Conservation (phyloP, 2,797 vertebrate species). For the Falco peregrinus region DNA sequence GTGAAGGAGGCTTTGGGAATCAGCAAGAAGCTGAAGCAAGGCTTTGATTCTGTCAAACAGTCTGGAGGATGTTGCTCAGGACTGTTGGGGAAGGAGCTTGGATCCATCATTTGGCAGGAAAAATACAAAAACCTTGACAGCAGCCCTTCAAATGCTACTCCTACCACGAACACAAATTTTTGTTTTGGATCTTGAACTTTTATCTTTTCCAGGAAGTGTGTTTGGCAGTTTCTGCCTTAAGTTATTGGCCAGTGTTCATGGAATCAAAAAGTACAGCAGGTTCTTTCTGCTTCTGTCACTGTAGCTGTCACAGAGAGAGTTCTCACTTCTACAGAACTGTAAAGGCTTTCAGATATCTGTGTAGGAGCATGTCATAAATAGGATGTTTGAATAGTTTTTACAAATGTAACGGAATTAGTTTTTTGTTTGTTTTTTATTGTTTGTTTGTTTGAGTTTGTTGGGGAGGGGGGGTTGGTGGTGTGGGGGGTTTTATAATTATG, state of each 20-base stretch:
- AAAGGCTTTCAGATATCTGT: neutral
- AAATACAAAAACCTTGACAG: neutral
- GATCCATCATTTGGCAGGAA: neutral
- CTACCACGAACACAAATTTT: neutral
- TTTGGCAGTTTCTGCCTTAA: neutral
- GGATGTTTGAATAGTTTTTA: neutral
- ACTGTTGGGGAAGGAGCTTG: neutral
- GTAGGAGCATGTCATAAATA: neutral
- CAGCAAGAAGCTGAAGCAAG: neutral
- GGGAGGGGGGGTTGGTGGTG: no score
- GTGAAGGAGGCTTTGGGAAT: neutral
- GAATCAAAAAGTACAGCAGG: accelerated
- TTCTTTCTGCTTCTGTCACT: neutral
- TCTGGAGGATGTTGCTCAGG: neutral
- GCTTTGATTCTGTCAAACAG: neutral
- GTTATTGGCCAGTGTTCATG: accelerated
- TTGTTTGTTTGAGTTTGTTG: no score
- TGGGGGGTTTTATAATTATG: no score
- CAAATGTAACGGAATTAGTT: neutral
- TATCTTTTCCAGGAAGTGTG: neutral
- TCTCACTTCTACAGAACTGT: neutral
- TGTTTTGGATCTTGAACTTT: neutral
- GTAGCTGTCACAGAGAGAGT: neutral
- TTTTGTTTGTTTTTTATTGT: neutral
- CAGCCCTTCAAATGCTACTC: neutral